Percentiles rank a stretch among this genome's conserved stretches.
Evolutionary conservation across 1,140 invertebrate species (phyloP).

Genomic region (Euborellia annulipes): DNA sequence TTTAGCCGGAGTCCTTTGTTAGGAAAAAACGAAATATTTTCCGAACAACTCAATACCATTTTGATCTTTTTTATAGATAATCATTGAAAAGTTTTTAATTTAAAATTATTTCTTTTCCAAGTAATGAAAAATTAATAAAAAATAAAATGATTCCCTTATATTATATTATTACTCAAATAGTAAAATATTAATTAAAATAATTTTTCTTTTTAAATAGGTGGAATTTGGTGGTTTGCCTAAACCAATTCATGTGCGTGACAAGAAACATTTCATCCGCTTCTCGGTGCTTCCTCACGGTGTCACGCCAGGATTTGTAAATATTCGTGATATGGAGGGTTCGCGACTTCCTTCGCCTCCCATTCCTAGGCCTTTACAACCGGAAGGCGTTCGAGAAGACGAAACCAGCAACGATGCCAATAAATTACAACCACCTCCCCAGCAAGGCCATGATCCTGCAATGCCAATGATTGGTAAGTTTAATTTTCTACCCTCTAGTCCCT

Average conservation of each 20-base stretch:
- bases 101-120: neutral
- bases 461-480: conserved; percentile 13
- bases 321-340: conserved; percentile 48
- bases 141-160: too few relatives aligned
- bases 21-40: too few relatives aligned
- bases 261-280: conserved; percentile 70
- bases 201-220: conserved; percentile 21
- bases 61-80: too few relatives aligned
- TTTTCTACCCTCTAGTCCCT: too few relatives aligned
- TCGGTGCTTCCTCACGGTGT: conserved; percentile 60
- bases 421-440: neutral
- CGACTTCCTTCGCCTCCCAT: conserved; percentile 16
- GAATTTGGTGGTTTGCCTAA: conserved; percentile 87
- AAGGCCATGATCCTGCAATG: conserved; percentile 14
- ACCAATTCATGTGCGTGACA: conserved; percentile 60
- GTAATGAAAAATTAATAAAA: too few relatives aligned
- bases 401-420: conserved; percentile 1
- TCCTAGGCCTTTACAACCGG: too few relatives aligned
- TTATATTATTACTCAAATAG: neutral
- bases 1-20: too few relatives aligned
- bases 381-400: neutral
- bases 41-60: too few relatives aligned
- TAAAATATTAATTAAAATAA: neutral
- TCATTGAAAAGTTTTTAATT: too few relatives aligned
- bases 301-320: conserved; percentile 46